Evolutionary conservation across 2,113 vertebrate species (phyloP).

Genomic region (Lampris incognitus): DNA sequence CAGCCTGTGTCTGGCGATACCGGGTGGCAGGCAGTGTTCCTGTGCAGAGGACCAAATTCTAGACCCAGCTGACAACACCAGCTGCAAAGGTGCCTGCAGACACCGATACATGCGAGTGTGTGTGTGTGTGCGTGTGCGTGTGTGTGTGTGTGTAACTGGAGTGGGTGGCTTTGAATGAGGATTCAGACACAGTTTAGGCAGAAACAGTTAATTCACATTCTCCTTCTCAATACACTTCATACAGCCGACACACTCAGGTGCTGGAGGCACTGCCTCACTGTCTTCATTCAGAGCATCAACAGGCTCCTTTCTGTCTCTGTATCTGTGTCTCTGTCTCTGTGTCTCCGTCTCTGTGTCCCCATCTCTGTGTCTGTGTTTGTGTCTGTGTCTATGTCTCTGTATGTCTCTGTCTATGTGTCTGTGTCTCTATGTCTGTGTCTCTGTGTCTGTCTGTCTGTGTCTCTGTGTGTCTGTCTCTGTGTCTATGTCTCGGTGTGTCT

Average conservation of each 20-base stretch:
- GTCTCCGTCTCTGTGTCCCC: background rate
- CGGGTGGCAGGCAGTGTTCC: conserved; percentile 89
- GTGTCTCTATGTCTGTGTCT: background rate
- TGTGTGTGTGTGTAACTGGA: no score
- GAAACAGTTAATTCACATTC: no score
- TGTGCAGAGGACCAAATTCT: conserved; percentile 96
- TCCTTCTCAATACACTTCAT: no score
- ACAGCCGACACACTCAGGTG: no score
- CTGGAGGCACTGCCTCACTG: no score
- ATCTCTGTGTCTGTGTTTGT: background rate
- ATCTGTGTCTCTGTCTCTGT: background rate
- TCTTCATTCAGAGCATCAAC: no score
- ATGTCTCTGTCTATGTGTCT: background rate
- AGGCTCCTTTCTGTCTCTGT: no score
- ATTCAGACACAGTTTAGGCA: no score
- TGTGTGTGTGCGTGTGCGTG: background rate
- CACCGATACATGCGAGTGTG: background rate
- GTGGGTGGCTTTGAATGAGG: no score
- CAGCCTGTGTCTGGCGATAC: conserved; percentile 94
- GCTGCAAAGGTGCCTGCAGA: conserved; percentile 87
- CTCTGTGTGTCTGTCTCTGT: background rate
- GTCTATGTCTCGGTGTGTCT: background rate
- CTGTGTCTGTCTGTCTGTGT: background rate
- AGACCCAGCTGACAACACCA: conserved; percentile 84
- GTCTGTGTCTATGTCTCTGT: background rate